Percentiles rank a stretch among this genome's conserved stretches.
Evolutionary conservation across 2,888 invertebrate species (phyloP).

Genomic region (Papilio demoleus): DNA sequence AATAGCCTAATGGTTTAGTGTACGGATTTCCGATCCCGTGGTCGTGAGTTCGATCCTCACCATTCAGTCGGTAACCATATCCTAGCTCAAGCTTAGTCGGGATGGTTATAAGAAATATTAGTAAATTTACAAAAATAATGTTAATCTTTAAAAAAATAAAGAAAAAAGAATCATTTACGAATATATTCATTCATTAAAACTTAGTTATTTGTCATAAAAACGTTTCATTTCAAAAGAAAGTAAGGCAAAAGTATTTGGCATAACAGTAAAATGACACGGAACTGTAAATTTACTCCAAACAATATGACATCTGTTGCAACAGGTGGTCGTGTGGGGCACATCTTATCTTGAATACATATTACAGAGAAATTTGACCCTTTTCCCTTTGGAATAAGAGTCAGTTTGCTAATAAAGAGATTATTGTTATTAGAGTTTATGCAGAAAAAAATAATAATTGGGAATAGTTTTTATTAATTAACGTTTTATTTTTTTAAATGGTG

Average conservation of each 20-base stretch:
- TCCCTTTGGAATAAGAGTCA: neutral
- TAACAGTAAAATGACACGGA: slow-evolving; percentile 25
- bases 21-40: too few relatives aligned
- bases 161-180: too few relatives aligned
- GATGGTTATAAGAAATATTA: too few relatives aligned
- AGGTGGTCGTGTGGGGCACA: slow-evolving; percentile 41
- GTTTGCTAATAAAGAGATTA: slow-evolving; percentile 14
- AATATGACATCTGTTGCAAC: slow-evolving; percentile 39
- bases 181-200: too few relatives aligned
- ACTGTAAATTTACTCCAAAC: slow-evolving; percentile 36
- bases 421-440: neutral
- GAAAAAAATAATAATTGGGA: slow-evolving; percentile 2
- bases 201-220: too few relatives aligned
- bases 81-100: too few relatives aligned
- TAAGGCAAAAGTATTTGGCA: neutral
- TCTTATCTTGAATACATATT: slow-evolving; percentile 38
- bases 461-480: slow-evolving; percentile 2
- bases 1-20: too few relatives aligned
- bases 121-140: too few relatives aligned
- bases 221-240: too few relatives aligned
- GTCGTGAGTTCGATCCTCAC: too few relatives aligned
- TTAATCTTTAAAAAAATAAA: too few relatives aligned
- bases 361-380: slow-evolving; percentile 15
- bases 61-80: too few relatives aligned
- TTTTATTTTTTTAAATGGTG: neutral